Evolutionary conservation across 2,888 invertebrate genomes (phyloP), one percentile per base, ranked within the genome.

Genomic region (Drosophila tripunctata): DNA sequence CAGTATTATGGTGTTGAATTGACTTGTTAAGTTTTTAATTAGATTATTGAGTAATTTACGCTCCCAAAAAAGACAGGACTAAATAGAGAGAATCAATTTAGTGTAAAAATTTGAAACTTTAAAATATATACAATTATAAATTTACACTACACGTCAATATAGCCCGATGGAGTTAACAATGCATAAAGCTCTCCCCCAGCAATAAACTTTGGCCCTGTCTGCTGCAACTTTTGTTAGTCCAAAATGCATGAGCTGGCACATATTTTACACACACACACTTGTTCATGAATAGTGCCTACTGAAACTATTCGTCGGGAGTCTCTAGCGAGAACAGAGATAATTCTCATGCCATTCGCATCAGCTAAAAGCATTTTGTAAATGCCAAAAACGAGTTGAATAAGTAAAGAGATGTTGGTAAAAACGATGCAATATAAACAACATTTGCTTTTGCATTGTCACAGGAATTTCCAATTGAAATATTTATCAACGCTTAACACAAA

Each of bases 341-440:
- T 40, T 51, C 51, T 14, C 38, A 38, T 50, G 27, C 24, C 12
- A 10, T 38, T 5, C 21, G 22, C 21, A 30, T 7, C 12, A 33
- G 15, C 22, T 50, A 41, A 57, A 50, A 50, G 50, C 41, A 41
- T 57, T 57, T 57, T 21, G 19, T 33, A 24, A 52, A 33, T 24
- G 40, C 41, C 41, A 52, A 41, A 41, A 41, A 41, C 33, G 31
- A 33, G 22, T 40, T 50, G 35, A 58, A 58, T 58, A 58, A 51
- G 17, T 50, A 15, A 51, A 17, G 12, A 27, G 33, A 50, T 33
- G 24, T 6, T 22, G 50, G 6, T 15, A 17, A 30, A 36, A 45
- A 43, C 43, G 3, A 3, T 22, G 12, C 7, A 41, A 35, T 31
- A 30, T 15, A 27, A 35, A 43, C 19, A 36, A 12, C 19, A 43